Percentiles rank a stretch among this genome's conserved stretches.
Conservation (phyloP, 2,888 invertebrate species). For the Torymus texanus region DNA sequence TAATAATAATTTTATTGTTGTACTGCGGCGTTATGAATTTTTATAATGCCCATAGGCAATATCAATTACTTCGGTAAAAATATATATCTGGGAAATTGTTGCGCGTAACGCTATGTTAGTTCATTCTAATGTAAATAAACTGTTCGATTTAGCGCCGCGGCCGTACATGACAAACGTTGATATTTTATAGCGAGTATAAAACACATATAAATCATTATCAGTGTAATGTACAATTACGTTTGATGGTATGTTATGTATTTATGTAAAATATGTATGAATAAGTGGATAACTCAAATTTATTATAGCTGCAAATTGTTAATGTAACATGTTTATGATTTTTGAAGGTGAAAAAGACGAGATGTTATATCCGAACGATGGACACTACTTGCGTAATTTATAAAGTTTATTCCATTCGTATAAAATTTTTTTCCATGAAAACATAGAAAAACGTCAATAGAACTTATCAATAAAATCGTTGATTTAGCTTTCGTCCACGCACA, state of each 20-base stretch:
- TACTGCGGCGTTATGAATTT: conserved; percentile 7
- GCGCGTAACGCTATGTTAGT: neutral
- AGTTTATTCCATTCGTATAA: too few relatives aligned
- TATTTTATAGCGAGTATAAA: neutral
- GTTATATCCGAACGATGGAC: too few relatives aligned
- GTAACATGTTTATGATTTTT: too few relatives aligned
- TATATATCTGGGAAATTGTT: neutral
- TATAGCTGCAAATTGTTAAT: too few relatives aligned
- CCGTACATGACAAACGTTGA: conserved; percentile 2
- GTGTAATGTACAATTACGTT: conserved; percentile 14
- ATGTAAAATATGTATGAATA: too few relatives aligned
- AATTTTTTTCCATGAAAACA: too few relatives aligned
- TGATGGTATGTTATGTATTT: neutral
- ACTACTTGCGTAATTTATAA: too few relatives aligned
- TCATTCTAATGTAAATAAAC: conserved; percentile 7
- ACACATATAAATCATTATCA: neutral
- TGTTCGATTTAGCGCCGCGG: neutral
- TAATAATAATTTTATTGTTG: conserved; percentile 28
- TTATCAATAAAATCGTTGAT: too few relatives aligned
- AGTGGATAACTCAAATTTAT: too few relatives aligned
- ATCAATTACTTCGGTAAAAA: conserved; percentile 14
- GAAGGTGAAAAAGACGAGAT: too few relatives aligned
- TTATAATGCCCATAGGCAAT: conserved; percentile 23
- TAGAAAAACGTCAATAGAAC: too few relatives aligned
- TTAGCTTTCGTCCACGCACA: too few relatives aligned